A percentile compares a stretch with the other conserved stretches of the same genome.
These are phyloP conservation scores for Ondatra zibethicus DNA, from an alignment of 2,113 vertebrate species.

Conservation along the genomic window DNA sequence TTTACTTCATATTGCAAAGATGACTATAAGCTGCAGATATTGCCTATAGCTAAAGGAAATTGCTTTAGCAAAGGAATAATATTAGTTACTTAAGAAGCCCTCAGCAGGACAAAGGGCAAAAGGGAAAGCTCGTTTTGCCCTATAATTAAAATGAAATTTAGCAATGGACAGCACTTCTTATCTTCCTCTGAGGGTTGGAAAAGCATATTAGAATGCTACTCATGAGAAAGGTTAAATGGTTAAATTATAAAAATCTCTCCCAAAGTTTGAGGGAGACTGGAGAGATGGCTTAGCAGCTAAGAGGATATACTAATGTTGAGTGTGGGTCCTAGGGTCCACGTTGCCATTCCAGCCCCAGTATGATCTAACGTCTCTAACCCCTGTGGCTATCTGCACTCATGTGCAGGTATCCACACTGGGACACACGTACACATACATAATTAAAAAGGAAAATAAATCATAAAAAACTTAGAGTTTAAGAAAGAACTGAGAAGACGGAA, in stretches of 20 bases:
- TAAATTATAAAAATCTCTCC: not conserved
- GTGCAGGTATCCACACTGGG: no score
- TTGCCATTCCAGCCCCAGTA: no score
- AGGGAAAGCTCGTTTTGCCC: not conserved
- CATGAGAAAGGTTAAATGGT: not conserved
- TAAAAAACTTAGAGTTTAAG: not conserved
- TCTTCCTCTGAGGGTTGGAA: not conserved
- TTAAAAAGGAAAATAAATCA: not conserved
- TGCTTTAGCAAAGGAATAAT: conserved; percentile 38
- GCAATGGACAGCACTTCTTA: not conserved
- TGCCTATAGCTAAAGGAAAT: not conserved
- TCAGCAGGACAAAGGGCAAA: conserved; percentile 6
- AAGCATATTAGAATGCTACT: not conserved
- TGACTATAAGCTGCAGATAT: not conserved
- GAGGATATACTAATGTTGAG: not conserved
- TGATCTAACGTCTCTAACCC: no score
- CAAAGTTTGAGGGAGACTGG: not conserved
- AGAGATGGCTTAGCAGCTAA: not conserved
- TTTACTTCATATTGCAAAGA: conserved; percentile 37
- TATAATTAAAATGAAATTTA: conserved; percentile 51
- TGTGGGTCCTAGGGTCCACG: not conserved
- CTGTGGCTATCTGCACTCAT: not conserved
- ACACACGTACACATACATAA: not conserved
- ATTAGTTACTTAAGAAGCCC: conserved; percentile 15
- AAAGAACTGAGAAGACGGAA: conserved; percentile 26